A percentile compares a stretch with the other conserved stretches of the same genome.
These are phyloP conservation scores for Hydrozoanthus tunicans DNA, from an alignment of 64 coral and sea anemone species.

Conservation along the genomic window DNA sequence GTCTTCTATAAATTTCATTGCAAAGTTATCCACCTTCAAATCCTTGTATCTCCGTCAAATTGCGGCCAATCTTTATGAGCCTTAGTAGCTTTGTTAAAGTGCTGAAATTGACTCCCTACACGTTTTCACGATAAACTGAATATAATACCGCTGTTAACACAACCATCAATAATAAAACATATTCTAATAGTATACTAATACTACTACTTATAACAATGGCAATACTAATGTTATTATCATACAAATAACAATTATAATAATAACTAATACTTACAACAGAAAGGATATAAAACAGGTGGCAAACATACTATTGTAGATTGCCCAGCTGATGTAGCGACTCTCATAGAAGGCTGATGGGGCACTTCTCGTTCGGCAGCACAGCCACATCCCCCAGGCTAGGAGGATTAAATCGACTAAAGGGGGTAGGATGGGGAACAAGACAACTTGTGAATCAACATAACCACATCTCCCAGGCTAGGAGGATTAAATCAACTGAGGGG, in stretches of 20 bases:
- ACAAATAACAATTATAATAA: too few species aligned
- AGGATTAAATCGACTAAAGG: constrained; percentile 73
- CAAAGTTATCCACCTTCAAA: too few species aligned
- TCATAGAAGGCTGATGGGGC: constrained; percentile 92
- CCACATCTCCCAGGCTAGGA: constrained; percentile 70
- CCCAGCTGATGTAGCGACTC: constrained; percentile 89
- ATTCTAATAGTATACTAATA: too few species aligned
- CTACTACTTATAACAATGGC: too few species aligned
- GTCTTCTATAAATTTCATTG: too few species aligned
- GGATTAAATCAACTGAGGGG: constrained; percentile 65
- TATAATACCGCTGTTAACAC: too few species aligned
- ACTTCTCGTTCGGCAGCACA: constrained; percentile 88
- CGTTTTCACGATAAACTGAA: too few species aligned
- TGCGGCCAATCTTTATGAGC: too few species aligned
- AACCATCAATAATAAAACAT: too few species aligned
- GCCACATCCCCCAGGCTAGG: constrained; percentile 66
- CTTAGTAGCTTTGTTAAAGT: too few species aligned
- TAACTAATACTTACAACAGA: constrained; percentile 61
- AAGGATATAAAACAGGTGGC: constrained; percentile 79
- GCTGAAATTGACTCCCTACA: too few species aligned
- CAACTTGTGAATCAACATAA: constrained; percentile 41
- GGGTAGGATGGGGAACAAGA: background rate
- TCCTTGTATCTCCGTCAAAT: too few species aligned
- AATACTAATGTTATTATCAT: background rate
- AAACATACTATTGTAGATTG: constrained; percentile 96